Evolutionary conservation across 2,888 invertebrate genomes (phyloP).

Genomic region (Brachylomia viminalis): DNA sequence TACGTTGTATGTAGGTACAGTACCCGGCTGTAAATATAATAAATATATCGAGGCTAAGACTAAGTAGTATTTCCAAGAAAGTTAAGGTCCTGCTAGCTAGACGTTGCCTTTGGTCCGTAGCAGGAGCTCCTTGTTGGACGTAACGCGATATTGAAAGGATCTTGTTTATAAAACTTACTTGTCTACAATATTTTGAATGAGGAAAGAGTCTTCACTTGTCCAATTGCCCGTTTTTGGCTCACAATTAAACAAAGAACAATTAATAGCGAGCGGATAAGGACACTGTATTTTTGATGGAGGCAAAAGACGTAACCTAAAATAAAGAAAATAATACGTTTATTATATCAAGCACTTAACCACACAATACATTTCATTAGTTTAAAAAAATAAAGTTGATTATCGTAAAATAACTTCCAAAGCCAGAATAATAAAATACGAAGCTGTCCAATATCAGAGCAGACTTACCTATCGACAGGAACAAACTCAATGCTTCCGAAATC

Average conservation of each 20-base stretch:
- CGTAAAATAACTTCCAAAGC: neutral
- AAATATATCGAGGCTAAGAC: neutral
- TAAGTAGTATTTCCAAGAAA: conserved; percentile 5
- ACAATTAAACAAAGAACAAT: conserved; percentile 91
- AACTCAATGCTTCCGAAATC: conserved; percentile 91
- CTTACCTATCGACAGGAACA: conserved; percentile 88
- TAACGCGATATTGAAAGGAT: neutral
- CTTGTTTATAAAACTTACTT: conserved; percentile 83
- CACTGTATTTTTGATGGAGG: conserved; percentile 81
- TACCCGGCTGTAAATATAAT: too few relatives aligned
- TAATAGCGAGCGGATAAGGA: conserved; percentile 89
- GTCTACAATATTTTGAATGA: conserved; percentile 91
- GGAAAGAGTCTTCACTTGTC: conserved; percentile 88
- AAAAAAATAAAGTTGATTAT: neutral
- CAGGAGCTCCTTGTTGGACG: too few relatives aligned
- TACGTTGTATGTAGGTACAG: too few relatives aligned
- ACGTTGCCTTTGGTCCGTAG: too few relatives aligned
- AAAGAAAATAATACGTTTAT: conserved; percentile 21
- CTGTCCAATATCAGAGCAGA: conserved; percentile 1
- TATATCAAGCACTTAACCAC: neutral
- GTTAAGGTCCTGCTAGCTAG: neutral
- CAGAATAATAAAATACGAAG: neutral
- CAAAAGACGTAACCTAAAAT: conserved; percentile 87
- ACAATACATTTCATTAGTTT: neutral
- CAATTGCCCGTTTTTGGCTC: conserved; percentile 87